A percentile compares a stretch with the other conserved stretches of the same genome.
These are phyloP conservation scores for Bos indicus DNA, from an alignment of 2,113 vertebrate genomes.

Conservation along the genomic window DNA sequence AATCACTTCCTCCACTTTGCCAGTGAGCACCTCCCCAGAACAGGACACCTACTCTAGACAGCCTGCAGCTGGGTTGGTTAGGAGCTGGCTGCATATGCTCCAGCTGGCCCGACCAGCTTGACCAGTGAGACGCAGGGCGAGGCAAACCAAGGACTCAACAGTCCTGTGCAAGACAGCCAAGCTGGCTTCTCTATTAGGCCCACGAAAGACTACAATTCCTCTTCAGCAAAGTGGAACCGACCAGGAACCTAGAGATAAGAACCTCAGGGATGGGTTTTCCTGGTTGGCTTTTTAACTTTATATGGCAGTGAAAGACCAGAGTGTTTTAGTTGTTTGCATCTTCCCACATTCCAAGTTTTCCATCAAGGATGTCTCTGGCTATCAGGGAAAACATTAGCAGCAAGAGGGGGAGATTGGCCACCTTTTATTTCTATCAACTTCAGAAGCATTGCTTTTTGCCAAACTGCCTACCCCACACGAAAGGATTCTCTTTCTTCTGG, in stretches of 20 bases:
- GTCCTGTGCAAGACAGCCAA: background rate
- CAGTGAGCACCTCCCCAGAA: background rate
- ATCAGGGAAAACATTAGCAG: background rate
- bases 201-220: background rate
- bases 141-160: background rate
- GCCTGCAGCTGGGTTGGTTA: background rate
- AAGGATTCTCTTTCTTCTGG: conserved; percentile 5
- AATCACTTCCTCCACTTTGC: background rate
- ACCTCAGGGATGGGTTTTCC: background rate
- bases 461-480: background rate
- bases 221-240: background rate
- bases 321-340: background rate
- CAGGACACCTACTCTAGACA: background rate
- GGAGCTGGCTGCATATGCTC: background rate
- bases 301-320: background rate
- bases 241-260: background rate
- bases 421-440: background rate
- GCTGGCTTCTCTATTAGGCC: background rate
- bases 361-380: background rate
- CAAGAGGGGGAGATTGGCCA: background rate
- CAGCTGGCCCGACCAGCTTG: background rate
- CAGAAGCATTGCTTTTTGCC: background rate
- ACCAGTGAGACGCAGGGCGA: background rate
- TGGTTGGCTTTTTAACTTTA: background rate
- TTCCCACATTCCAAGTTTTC: background rate